Base-by-base conservation (phyloP, 2,797 vertebrate genomes). In the Diplodus sargus region DNA sequence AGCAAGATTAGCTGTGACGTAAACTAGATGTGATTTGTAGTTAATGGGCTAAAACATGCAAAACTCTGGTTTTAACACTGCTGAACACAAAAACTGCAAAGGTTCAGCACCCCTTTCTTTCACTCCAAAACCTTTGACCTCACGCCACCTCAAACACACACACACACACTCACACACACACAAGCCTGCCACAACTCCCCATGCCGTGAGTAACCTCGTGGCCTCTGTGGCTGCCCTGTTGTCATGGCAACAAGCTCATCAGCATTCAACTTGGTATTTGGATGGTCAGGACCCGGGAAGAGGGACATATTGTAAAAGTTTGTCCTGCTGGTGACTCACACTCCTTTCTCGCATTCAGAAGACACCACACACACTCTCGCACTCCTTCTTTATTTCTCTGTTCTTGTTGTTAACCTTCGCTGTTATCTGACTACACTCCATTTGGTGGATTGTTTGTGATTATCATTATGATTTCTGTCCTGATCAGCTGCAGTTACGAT, bases 191-290 rank as follows among this genome's bases (percentile, higher is more conserved):
- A 42, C 74, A 68, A 74, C 76, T 76, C 69, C 76, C 78, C 76
- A 66, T 76, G 83, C 57, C 68, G 79, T 20, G 0, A 59, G 53
- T 85, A 76, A 84, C 86, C 77, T 78, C 39, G 1, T 74, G 81
- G 80, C 80, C 88, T 91, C 71, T 78, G 76, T 85, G 85, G 70
- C 89, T 65, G 25, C 45, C 56, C 65, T 14, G 88, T 94, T 90
- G 87, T 89, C 87, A 75, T 89, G 84, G 83, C 83, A 84, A 92
- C 72, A 0, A 48, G 74, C 85, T 91, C 85, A 91, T 92, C 84
- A 79, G 85, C 78, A 92, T 92, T 91, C 85, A 85, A 34, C 69
- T 59, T 77, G 66, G 61, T 87, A 48, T 67, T 70, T 72, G 64
- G 63, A 66, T 79, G 81, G 79, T 73, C 79, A 81, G 81, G 73